These are phyloP conservation scores for Willisornis vidua DNA, from an alignment of 2,113 vertebrate genomes.

Conservation along the genomic window DNA sequence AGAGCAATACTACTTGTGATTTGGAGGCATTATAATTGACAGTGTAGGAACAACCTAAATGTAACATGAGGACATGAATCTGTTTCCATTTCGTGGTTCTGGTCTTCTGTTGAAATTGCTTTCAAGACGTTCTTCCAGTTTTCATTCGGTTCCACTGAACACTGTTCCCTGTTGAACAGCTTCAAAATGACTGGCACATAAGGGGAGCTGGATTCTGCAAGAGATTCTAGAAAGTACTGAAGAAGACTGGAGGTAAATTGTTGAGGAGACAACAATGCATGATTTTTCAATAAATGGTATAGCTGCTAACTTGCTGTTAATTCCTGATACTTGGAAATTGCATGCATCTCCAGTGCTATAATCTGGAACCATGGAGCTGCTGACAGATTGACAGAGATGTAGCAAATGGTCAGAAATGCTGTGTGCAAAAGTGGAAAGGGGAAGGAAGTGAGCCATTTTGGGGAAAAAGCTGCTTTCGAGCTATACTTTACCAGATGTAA, in stretches of 20 bases:
- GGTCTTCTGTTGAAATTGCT: not conserved
- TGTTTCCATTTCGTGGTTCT: not conserved
- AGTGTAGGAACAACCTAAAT: not conserved
- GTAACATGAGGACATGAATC: not conserved
- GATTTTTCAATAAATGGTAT: not conserved
- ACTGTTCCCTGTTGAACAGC: not conserved
- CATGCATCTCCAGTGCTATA: not conserved
- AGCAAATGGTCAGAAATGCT: not conserved
- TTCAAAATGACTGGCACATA: not conserved
- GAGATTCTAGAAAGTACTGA: not conserved
- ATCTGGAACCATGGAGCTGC: not conserved
- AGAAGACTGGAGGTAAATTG: not conserved
- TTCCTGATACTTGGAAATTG: not conserved
- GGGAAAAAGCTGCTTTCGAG: not conserved
- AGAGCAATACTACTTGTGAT: not conserved
- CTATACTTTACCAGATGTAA: not conserved
- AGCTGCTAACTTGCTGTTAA: not conserved
- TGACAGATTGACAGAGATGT: conserved; percentile 1
- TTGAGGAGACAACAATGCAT: not conserved
- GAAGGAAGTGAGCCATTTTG: not conserved
- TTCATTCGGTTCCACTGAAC: not conserved
- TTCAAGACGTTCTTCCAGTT: not conserved
- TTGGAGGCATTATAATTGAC: conserved; percentile 4
- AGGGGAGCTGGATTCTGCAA: not conserved
- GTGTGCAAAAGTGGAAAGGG: not conserved